A percentile compares a stretch with the other conserved stretches of the same genome.
These are phyloP conservation scores for Lordiphosa stackelbergi DNA, from an alignment of 1,140 invertebrate species.

Conservation along the genomic window DNA sequence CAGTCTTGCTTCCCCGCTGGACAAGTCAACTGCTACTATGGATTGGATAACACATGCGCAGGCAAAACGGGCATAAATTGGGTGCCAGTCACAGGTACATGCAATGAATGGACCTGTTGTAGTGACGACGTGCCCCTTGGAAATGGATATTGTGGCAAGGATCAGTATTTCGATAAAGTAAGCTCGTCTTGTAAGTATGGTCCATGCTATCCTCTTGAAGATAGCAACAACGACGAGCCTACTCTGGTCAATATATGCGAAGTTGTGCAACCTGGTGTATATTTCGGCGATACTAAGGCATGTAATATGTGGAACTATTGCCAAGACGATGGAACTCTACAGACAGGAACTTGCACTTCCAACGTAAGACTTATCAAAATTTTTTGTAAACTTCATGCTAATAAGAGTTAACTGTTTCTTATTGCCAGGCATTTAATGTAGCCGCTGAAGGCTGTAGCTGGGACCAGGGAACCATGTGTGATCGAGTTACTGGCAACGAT, in stretches of 20 bases:
- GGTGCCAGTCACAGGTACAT: conserved; percentile 29
- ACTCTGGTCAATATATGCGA: conserved; percentile 9
- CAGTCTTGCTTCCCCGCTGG: conserved; percentile 17
- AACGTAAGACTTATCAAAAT: conserved; percentile 27
- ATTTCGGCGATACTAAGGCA: conserved; percentile 22
- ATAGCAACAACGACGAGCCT: background rate
- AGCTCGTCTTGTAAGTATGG: conserved; percentile 11
- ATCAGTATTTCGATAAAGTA: conserved; percentile 5
- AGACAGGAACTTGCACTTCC: background rate
- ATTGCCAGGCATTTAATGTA: conserved; percentile 22
- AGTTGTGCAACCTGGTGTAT: conserved; percentile 27
- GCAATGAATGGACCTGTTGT: conserved; percentile 32
- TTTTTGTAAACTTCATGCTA: background rate
- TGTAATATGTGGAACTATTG: conserved; percentile 35
- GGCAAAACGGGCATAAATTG: conserved; percentile 5
- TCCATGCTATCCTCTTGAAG: background rate
- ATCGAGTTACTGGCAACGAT: conserved; percentile 7
- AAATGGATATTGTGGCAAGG: conserved; percentile 4
- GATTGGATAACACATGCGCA: conserved; percentile 25
- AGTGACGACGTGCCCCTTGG: background rate
- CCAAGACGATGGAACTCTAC: background rate
- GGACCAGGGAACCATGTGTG: background rate
- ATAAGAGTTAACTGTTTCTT: background rate
- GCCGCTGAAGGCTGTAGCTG: background rate
- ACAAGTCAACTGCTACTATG: conserved; percentile 39